phyloP scores from a whole-genome alignment of 2,113 vertebrate genomes.

The Corythoichthys haematopterus region DNA sequence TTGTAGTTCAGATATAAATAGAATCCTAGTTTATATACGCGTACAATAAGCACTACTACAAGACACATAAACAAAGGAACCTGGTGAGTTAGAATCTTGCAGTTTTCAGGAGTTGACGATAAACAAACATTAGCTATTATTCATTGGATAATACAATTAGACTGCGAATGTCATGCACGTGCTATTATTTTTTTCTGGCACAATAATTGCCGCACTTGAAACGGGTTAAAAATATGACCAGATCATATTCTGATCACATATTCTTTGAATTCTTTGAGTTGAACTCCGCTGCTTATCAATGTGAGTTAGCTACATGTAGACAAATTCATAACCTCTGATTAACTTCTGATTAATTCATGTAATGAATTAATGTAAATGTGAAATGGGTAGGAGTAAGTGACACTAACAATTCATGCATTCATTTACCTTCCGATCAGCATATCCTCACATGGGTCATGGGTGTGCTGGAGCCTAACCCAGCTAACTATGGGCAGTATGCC shows the following conservation, averaged over 20 bases:
- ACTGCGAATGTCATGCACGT: no score
- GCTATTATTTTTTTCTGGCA: neutral
- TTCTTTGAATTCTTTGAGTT: neutral
- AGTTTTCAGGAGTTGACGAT: neutral
- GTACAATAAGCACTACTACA: neutral
- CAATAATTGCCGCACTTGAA: neutral
- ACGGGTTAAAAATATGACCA: neutral
- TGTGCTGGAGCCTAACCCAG: no score
- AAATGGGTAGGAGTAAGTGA: constrained; percentile 2
- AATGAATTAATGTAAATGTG: neutral
- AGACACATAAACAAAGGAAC: neutral
- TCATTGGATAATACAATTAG: neutral
- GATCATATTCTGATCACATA: neutral
- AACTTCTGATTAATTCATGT: neutral
- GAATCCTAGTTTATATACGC: neutral
- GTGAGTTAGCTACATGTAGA: neutral
- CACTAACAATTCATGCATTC: no score
- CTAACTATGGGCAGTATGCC: no score
- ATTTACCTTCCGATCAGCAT: no score
- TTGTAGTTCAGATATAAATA: neutral
- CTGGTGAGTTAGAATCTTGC: neutral
- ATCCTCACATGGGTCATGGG: no score
- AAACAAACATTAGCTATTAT: neutral
- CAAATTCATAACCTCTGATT: neutral
- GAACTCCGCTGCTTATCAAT: constrained; percentile 4